phyloP scores from a whole-genome alignment of 2,797 vertebrate genomes.

The Squalus acanthias region DNA sequence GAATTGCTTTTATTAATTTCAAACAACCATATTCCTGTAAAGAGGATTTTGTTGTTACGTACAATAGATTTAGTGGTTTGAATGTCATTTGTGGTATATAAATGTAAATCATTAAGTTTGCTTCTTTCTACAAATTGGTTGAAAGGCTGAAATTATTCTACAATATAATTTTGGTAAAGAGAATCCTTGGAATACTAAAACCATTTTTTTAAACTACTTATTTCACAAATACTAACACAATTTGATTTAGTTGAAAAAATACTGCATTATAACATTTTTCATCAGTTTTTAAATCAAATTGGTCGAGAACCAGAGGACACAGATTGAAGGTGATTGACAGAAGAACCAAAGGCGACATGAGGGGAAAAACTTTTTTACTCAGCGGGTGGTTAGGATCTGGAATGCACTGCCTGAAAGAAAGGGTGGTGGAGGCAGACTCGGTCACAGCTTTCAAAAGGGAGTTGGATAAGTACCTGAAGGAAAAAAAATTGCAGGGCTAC shows the following conservation, averaged over 20 bases:
- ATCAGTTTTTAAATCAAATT: background rate
- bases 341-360: no score
- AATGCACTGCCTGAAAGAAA: no score
- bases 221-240: background rate
- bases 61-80: background rate
- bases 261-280: background rate
- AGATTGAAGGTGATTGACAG: no score
- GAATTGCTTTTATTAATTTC: slow-evolving; percentile 14
- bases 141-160: background rate
- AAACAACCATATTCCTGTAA: background rate
- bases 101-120: background rate
- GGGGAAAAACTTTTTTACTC: no score
- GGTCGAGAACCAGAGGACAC: no score
- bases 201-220: background rate
- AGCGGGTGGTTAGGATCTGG: no score
- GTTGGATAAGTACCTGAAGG: no score
- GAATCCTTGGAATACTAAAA: background rate
- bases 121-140: background rate
- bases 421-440: no score
- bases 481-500: no score
- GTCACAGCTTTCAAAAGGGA: no score
- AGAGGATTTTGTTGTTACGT: background rate
- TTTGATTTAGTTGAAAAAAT: background rate
- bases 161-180: background rate
- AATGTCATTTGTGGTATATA: background rate